Conservation (phyloP, 1,140 invertebrate species). For the Leptonema lineaticorne region DNA sequence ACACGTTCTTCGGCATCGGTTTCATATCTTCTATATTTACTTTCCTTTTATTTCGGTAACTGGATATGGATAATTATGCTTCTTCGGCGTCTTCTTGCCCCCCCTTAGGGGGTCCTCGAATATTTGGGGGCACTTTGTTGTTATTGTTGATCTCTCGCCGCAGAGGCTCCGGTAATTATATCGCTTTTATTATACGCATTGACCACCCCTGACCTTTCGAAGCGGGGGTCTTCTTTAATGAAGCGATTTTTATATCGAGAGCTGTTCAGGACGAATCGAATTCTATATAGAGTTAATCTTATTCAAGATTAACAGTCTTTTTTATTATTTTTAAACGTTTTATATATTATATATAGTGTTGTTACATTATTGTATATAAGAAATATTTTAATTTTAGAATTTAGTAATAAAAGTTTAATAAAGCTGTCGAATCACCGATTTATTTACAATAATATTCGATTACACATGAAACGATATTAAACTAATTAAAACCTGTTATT, state of each 20-base stretch:
- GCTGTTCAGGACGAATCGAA: not conserved
- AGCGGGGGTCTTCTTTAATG: constrained; percentile 4
- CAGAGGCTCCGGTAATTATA: constrained; percentile 25
- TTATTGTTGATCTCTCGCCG: constrained; percentile 1
- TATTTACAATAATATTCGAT: too few relatives aligned
- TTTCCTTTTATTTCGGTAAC: constrained; percentile 16
- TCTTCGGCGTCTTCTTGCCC: not conserved
- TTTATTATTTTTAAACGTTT: too few relatives aligned
- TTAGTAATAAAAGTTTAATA: too few relatives aligned
- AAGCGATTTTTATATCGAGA: not conserved
- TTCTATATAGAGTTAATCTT: not conserved
- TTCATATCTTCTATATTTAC: too few relatives aligned
- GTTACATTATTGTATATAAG: too few relatives aligned
- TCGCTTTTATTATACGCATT: constrained; percentile 3
- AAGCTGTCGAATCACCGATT: too few relatives aligned
- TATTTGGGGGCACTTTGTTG: not conserved
- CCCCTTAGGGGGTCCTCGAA: not conserved
- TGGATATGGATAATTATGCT: constrained; percentile 18
- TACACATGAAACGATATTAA: too few relatives aligned
- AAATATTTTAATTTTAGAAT: too few relatives aligned
- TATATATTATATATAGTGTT: too few relatives aligned
- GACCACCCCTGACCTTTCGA: constrained; percentile 18
- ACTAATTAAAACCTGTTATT: too few relatives aligned
- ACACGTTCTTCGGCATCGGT: too few relatives aligned
- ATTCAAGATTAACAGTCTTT: not conserved